Base-by-base conservation (phyloP, 2,888 invertebrate genomes). In the Acleris cristana region DNA sequence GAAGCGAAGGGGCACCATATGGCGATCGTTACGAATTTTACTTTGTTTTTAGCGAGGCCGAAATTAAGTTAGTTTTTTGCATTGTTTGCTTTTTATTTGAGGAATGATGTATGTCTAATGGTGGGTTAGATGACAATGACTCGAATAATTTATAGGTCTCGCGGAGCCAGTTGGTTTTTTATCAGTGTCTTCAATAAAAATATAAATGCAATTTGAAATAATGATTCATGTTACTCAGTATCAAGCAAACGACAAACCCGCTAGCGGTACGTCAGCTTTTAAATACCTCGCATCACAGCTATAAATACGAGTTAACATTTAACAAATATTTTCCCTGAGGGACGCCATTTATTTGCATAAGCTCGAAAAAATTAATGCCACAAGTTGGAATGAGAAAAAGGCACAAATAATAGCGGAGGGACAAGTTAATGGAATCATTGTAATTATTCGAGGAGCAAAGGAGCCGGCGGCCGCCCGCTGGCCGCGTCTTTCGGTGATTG, bases 401-500 rank as follows among this genome's bases (percentile, higher is more conserved):
- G 48, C 34, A 49, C 62, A 63, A 84, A 88, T 89, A 89, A 90
- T 88, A 89, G 85, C 86, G 79, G 82, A 80, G 84, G 88, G 84
- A 84, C 82, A 88, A 87, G 88, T 87, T 91, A 91, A 91, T 90
- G 89, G 86, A 90, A 90, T 90, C 89, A 91, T 91, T 91, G 90
- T 90, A 91, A 91, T 90, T 88, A 90, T 87, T 84, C 81, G 82
- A 79, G 82, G 82, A 69, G 73, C 81, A 89, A 90, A 88, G 86
- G 81, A 80, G 85, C 88, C 90, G 85, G 84, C 82, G 88, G 81
- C 91, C 91, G 86, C 91, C 92, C 91, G 91, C 91, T 87, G 91
- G 73, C 81, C 70, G 77, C 78, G 81, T 75, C 81, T 82, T 83
- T 75, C 81, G 83, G 82, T 84, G 87, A 90, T 90, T 92, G 91